Percentiles rank a stretch among this genome's conserved stretches.
phyloP scores from a whole-genome alignment of 2,113 vertebrate genomes.

The Aphyosemion australe region DNA sequence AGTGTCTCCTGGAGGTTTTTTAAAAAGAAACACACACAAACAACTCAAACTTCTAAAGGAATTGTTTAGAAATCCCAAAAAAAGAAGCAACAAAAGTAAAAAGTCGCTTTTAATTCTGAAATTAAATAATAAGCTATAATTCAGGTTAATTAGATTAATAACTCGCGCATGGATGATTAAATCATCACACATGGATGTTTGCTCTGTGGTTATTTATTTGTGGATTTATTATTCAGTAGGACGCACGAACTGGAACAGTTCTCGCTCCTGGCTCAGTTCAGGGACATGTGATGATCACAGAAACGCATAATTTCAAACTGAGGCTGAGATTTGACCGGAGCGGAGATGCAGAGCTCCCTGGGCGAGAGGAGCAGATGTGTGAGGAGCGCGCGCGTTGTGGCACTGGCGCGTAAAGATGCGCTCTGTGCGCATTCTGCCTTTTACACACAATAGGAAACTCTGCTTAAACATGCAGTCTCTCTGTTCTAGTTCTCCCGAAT shows the following conservation, averaged over 20 bases:
- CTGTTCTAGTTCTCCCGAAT: not conserved
- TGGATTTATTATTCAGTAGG: constrained; percentile 8
- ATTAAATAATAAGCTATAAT: not conserved
- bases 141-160: not conserved
- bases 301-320: constrained; percentile 36
- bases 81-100: not conserved
- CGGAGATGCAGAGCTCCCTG: constrained; percentile 50
- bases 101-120: not conserved
- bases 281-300: not conserved
- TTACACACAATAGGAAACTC: not conserved
- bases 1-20: not conserved
- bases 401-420: constrained; percentile 67
- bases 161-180: not conserved
- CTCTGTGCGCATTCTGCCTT: constrained; percentile 34
- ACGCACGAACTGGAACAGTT: constrained; percentile 19
- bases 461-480: constrained; percentile 1
- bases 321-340: constrained; percentile 6
- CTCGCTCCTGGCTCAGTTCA: not conserved
- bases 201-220: not conserved
- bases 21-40: constrained; percentile 6
- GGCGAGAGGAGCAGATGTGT: constrained; percentile 69
- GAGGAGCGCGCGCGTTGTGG: constrained; percentile 46
- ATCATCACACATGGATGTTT: constrained; percentile 14
- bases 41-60: not conserved
- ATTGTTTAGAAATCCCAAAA: not conserved